Percentiles rank a stretch among this genome's conserved stretches.
Conservation (phyloP, 2,113 vertebrate genomes). For the Nycticryphes semicollaris region DNA sequence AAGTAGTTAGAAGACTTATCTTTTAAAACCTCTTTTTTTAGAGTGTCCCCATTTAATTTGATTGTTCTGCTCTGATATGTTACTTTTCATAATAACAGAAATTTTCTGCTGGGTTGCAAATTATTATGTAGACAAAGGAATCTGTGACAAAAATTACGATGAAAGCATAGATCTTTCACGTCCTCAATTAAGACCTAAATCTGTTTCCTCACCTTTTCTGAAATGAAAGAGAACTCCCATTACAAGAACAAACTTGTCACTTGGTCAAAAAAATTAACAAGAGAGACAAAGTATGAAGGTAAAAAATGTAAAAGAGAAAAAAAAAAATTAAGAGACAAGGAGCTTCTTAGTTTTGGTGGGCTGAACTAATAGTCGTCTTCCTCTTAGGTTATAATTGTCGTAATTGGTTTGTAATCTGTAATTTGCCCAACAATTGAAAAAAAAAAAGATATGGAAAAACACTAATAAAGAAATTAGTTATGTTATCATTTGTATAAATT, state of each 20-base stretch:
- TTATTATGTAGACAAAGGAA: constrained; percentile 51
- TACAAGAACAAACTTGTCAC: constrained; percentile 59
- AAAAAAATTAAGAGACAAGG: neutral
- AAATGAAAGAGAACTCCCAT: constrained; percentile 30
- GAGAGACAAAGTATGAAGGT: neutral
- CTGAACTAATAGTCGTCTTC: neutral
- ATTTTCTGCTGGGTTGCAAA: constrained; percentile 45
- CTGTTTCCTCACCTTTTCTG: constrained; percentile 36
- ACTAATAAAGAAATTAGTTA: neutral
- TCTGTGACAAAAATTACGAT: constrained; percentile 56
- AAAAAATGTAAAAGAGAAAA: constrained; percentile 12
- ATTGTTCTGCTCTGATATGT: constrained; percentile 39
- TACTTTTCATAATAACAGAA: neutral
- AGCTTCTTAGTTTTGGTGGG: neutral
- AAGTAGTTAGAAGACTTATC: constrained; percentile 27
- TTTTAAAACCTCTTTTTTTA: constrained; percentile 52
- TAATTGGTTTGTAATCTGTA: neutral
- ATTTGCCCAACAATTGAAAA: neutral
- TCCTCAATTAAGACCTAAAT: constrained; percentile 54
- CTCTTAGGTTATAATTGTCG: neutral
- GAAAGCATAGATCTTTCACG: constrained; percentile 28
- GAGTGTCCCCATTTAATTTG: constrained; percentile 20
- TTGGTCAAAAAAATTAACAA: constrained; percentile 40
- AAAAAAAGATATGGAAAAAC: neutral
- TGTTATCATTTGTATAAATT: neutral